A percentile compares a stretch with the other conserved stretches of the same genome.
Conservation (phyloP, 2,888 invertebrate species). For the Athalia circularis region DNA sequence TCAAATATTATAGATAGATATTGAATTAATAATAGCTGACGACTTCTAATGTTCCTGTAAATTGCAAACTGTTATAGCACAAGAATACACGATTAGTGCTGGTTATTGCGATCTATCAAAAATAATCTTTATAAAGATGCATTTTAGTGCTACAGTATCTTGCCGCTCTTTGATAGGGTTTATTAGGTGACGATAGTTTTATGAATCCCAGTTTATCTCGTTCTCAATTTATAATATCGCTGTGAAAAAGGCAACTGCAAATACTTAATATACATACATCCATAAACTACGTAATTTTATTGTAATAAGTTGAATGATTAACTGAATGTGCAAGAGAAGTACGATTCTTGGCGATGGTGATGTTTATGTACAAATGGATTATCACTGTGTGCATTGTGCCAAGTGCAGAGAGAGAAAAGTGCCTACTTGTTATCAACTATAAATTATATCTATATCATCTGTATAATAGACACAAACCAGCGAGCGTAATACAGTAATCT, state of each 20-base stretch:
- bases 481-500: conserved; percentile 35
- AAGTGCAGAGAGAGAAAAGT: conserved; percentile 26
- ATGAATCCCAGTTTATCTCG: conserved; percentile 5
- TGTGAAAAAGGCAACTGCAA: conserved; percentile 26
- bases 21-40: neutral
- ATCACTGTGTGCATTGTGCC: conserved; percentile 6
- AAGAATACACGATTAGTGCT: neutral
- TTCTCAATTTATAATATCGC: conserved; percentile 12
- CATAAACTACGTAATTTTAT: conserved; percentile 23
- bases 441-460: conserved; percentile 17
- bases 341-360: conserved; percentile 8
- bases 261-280: conserved; percentile 30
- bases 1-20: neutral
- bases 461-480: conserved; percentile 29
- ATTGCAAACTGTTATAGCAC: neutral
- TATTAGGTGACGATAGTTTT: neutral
- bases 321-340: conserved; percentile 4
- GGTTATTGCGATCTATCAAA: conserved; percentile 8
- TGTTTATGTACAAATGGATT: neutral
- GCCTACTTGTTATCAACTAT: conserved; percentile 29
- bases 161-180: conserved; percentile 27
- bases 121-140: conserved; percentile 23
- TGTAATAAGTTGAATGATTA: conserved; percentile 10
- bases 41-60: no score
- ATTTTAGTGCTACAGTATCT: conserved; percentile 34